A percentile compares a stretch with the other conserved stretches of the same genome.
phyloP scores from a whole-genome alignment of 2,113 vertebrate genomes.

The Oncorhynchus gorbuscha region DNA sequence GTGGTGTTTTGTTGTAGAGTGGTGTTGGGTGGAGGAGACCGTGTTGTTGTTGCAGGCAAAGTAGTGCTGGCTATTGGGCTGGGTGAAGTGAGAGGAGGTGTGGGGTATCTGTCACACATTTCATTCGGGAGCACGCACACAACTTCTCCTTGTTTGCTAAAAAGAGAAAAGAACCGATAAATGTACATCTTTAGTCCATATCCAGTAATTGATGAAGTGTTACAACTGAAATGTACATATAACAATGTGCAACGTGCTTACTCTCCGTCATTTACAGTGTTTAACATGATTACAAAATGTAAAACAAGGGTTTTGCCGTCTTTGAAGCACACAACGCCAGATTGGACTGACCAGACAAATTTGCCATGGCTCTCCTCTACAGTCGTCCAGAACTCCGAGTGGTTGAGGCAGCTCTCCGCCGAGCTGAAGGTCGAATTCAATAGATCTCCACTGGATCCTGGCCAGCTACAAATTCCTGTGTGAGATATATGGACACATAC shows the following conservation, averaged over 20 bases:
- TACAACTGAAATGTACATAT: neutral
- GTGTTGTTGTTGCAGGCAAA: slow-evolving; percentile 13
- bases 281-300: neutral
- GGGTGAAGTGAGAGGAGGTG: neutral
- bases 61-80: neutral
- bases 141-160: slow-evolving; percentile 15
- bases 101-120: slow-evolving; percentile 17
- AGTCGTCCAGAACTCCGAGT: slow-evolving; percentile 40
- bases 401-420: fast-evolving
- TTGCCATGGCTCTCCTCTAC: neutral
- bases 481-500: slow-evolving; percentile 14
- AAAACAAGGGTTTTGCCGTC: neutral
- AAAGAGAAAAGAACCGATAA: neutral
- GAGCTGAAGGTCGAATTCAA: neutral
- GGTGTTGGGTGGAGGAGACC: neutral
- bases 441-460: neutral
- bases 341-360: slow-evolving; percentile 57
- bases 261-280: neutral
- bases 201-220: neutral
- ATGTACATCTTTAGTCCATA: neutral
- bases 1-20: slow-evolving; percentile 19
- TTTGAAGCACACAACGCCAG: neutral
- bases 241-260: neutral
- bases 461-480: slow-evolving; percentile 59
- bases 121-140: slow-evolving; percentile 39